These are phyloP conservation scores for Cheilinus undulatus DNA, from an alignment of 2,113 vertebrate genomes.

Conservation along the genomic window DNA sequence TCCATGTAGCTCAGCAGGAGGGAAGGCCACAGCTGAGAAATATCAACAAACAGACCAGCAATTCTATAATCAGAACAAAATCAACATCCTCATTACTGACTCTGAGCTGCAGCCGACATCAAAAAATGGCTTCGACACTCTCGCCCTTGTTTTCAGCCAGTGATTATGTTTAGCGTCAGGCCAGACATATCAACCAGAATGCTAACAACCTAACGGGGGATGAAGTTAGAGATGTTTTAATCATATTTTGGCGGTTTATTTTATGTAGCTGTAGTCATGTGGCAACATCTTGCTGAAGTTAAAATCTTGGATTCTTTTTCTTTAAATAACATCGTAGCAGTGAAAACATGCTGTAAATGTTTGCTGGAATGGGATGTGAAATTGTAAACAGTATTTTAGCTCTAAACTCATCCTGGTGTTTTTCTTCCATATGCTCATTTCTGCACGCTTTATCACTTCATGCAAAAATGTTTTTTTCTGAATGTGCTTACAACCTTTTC, in stretches of 20 bases:
- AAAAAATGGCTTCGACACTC: conserved; percentile 65
- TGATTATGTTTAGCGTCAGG: conserved; percentile 69
- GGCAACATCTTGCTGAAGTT: conserved; percentile 18
- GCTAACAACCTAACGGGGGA: conserved; percentile 45
- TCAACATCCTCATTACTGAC: conserved; percentile 81
- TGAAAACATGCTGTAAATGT: conserved; percentile 24
- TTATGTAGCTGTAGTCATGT: conserved; percentile 38
- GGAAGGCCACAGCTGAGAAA: conserved; percentile 65
- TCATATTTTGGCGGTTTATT: conserved; percentile 37
- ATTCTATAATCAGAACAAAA: conserved; percentile 78
- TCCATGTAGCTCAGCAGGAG: conserved; percentile 73
- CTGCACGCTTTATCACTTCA: not conserved
- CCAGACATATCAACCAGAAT: conserved; percentile 55
- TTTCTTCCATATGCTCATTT: conserved; percentile 2
- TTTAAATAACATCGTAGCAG: conserved; percentile 32
- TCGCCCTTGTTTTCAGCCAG: conserved; percentile 59
- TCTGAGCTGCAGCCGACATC: conserved; percentile 66
- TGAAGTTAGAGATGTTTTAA: conserved; percentile 58
- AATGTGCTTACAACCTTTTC: not conserved
- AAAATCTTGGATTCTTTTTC: not conserved
- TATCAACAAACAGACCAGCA: conserved; percentile 71
- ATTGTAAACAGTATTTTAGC: conserved; percentile 4
- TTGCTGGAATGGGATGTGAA: not conserved
- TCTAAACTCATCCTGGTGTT: too few species aligned
- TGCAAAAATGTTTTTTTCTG: not conserved